Evolutionary conservation across 2,113 vertebrate genomes (phyloP).

Genomic region (Xerus inauris): DNA sequence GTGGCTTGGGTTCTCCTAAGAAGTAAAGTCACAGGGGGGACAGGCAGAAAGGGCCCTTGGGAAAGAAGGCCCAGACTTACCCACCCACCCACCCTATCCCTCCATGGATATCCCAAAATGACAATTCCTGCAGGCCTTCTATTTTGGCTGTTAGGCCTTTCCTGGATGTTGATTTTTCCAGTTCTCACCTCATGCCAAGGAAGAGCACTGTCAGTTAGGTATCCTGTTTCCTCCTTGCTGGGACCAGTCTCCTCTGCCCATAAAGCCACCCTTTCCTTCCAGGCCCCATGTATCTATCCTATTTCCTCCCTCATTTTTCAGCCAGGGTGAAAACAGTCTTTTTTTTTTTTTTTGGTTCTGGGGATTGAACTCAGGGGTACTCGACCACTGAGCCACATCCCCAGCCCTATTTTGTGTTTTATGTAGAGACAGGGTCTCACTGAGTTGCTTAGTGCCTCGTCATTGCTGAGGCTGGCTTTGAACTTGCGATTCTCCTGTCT

Average conservation of each 20-base stretch:
- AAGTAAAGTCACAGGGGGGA: not conserved
- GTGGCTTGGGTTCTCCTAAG: constrained; percentile 92
- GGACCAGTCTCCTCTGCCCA: not conserved
- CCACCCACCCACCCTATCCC: not conserved
- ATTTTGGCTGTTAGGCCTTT: not conserved
- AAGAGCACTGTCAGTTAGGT: not conserved
- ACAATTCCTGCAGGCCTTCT: not conserved
- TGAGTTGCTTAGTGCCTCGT: too few relatives aligned
- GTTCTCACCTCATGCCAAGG: not conserved
- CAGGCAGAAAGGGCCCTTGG: not conserved
- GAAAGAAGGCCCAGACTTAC: not conserved
- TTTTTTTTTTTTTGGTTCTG: too few relatives aligned
- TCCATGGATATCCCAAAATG: not conserved
- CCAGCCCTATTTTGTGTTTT: too few relatives aligned
- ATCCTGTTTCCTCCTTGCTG: not conserved
- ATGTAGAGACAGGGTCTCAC: too few relatives aligned
- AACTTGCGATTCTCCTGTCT: too few relatives aligned
- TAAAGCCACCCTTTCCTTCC: not conserved
- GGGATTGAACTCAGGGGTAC: too few relatives aligned
- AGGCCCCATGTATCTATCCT: not conserved
- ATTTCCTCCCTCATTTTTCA: not conserved
- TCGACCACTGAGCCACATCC: too few relatives aligned
- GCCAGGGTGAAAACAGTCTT: not conserved
- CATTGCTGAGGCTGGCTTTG: too few relatives aligned
- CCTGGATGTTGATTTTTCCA: not conserved